A percentile compares a stretch with the other conserved stretches of the same genome.
Evolutionary conservation across 2,797 vertebrate species (phyloP).

Genomic region (Percopsis omiscomaycus): DNA sequence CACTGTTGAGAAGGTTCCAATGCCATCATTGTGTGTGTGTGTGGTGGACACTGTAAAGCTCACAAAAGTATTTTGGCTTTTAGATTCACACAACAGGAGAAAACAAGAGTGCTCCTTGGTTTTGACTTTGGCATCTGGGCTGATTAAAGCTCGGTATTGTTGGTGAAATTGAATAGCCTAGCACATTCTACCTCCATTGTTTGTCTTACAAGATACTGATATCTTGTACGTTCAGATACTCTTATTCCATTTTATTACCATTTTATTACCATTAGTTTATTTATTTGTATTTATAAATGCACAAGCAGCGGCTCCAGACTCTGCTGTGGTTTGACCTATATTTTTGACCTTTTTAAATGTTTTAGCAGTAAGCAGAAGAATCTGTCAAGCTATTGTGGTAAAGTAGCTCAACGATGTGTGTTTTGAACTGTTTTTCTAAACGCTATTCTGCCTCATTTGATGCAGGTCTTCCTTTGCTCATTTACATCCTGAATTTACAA

Average conservation of each 20-base stretch:
- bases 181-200: slow-evolving; percentile 19
- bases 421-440: too few species aligned
- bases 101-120: slow-evolving; percentile 30
- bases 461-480: too few species aligned
- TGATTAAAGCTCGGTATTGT: slow-evolving; percentile 48
- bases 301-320: too few species aligned
- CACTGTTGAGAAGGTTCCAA: background rate
- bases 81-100: slow-evolving; percentile 31
- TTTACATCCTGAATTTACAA: too few species aligned
- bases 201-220: slow-evolving; percentile 10
- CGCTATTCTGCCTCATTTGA: too few species aligned
- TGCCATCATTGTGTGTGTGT: background rate
- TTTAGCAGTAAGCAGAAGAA: too few species aligned
- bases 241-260: too few species aligned
- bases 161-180: slow-evolving; percentile 9
- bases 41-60: slow-evolving; percentile 3
- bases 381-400: too few species aligned
- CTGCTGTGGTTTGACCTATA: too few species aligned
- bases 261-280: slow-evolving; percentile 15
- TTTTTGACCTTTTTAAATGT: too few species aligned
- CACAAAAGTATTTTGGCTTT: slow-evolving; percentile 23
- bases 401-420: too few species aligned
- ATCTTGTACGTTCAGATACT: too few species aligned
- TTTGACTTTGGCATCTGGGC: slow-evolving; percentile 46
- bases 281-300: slow-evolving; percentile 5